These are phyloP conservation scores for Oreamnos americanus DNA, from an alignment of 2,113 vertebrate species.

Conservation along the genomic window DNA sequence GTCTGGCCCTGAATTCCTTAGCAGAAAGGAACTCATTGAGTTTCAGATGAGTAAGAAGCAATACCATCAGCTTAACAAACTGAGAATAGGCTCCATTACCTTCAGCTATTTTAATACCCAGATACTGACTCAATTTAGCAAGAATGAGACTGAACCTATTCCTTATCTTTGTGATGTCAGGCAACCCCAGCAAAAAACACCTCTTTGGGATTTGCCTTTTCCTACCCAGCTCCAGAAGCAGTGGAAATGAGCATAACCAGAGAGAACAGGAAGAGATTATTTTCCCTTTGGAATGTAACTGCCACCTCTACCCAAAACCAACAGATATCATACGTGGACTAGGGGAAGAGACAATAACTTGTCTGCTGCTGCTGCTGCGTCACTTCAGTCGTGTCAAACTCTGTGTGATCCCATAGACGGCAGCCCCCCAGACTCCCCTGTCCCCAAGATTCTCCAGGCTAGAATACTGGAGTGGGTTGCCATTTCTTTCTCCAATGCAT, in stretches of 20 bases:
- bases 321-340: not conserved
- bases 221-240: not conserved
- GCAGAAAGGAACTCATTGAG: not conserved
- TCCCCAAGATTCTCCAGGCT: not conserved
- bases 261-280: not conserved
- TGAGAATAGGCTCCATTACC: not conserved
- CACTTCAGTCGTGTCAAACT: not conserved
- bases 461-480: not conserved
- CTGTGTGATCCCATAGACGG: not conserved
- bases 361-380: not conserved
- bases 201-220: not conserved
- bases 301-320: not conserved
- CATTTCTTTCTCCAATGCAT: not conserved
- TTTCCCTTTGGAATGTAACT: not conserved
- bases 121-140: not conserved
- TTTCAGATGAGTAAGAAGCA: not conserved
- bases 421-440: not conserved
- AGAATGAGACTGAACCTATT: not conserved
- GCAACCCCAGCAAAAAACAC: not conserved
- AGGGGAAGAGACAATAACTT: not conserved
- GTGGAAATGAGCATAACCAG: not conserved
- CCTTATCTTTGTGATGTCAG: not conserved
- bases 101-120: not conserved
- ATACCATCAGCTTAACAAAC: not conserved
- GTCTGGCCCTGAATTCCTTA: not conserved